Percentiles rank a stretch among this genome's conserved stretches.
Conservation (phyloP, 2,797 vertebrate species). For the Pseudocheirus occidentalis region DNA sequence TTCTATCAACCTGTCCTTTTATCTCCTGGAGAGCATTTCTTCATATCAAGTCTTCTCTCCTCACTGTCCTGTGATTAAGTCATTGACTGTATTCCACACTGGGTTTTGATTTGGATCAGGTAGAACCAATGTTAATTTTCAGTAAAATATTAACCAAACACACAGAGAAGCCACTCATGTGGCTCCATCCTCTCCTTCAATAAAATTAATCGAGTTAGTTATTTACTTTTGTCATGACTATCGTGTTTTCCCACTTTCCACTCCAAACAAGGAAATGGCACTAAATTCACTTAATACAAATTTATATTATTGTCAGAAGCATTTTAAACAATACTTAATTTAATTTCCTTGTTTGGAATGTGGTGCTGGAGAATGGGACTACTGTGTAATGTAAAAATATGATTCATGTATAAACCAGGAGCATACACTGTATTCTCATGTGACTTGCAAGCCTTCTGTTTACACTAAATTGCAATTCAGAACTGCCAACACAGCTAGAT, state of each 20-base stretch:
- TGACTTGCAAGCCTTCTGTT: conserved; percentile 75
- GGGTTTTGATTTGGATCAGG: conserved; percentile 83
- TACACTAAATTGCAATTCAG: conserved; percentile 81
- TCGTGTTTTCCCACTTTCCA: conserved; percentile 84
- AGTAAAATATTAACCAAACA: conserved; percentile 88
- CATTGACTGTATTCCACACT: conserved; percentile 81
- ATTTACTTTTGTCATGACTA: conserved; percentile 84
- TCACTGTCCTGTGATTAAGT: conserved; percentile 82
- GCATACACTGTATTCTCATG: conserved; percentile 74
- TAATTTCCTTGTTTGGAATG: conserved; percentile 87
- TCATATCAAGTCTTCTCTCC: conserved; percentile 13
- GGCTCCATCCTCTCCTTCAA: conserved; percentile 85
- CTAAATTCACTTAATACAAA: conserved; percentile 89
- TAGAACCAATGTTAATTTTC: conserved; percentile 86
- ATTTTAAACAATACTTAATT: conserved; percentile 88
- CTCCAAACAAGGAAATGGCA: conserved; percentile 88
- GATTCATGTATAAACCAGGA: conserved; percentile 76
- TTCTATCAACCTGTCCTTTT: not conserved
- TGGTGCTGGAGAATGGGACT: conserved; percentile 81
- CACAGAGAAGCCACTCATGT: conserved; percentile 84
- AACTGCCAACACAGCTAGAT: conserved; percentile 79
- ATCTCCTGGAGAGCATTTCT: not conserved
- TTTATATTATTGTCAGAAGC: conserved; percentile 84
- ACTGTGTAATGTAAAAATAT: conserved; percentile 77
- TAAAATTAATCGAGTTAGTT: conserved; percentile 87